These are phyloP conservation scores for Murina feae DNA, from an alignment of 2,113 vertebrate species.

Conservation along the genomic window DNA sequence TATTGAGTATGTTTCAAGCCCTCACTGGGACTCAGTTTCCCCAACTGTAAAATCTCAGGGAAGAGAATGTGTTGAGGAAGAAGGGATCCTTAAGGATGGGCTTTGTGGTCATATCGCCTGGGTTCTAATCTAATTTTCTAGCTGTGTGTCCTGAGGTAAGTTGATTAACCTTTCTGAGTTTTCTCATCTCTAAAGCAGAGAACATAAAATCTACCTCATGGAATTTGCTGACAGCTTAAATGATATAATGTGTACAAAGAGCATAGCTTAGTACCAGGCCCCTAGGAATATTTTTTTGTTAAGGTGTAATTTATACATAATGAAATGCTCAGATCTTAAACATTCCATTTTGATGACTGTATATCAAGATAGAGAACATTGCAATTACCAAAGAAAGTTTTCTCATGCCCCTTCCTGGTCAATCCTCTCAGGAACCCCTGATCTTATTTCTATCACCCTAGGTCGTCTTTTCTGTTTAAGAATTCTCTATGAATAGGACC, in stretches of 20 bases:
- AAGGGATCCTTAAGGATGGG: background rate
- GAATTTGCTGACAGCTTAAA: background rate
- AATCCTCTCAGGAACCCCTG: background rate
- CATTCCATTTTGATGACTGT: background rate
- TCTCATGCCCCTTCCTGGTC: background rate
- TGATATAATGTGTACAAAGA: background rate
- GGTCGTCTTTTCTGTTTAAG: background rate
- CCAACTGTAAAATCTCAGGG: background rate
- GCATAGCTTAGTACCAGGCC: background rate
- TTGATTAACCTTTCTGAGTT: background rate
- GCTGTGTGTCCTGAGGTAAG: background rate
- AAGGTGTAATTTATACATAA: background rate
- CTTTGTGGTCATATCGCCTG: background rate
- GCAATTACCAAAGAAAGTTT: background rate
- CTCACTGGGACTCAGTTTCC: background rate
- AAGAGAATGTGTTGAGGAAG: background rate
- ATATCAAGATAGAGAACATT: background rate
- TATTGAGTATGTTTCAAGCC: background rate
- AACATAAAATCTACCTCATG: background rate
- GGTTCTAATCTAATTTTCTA: background rate
- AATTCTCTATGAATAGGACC: background rate
- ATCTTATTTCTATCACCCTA: background rate
- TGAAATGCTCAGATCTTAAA: background rate
- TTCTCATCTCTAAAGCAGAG: background rate
- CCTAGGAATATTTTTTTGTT: background rate